Evolutionary conservation across 2,113 vertebrate species (phyloP), one percentile per base, ranked within the genome.

Genomic region (Azemiops feae): DNA sequence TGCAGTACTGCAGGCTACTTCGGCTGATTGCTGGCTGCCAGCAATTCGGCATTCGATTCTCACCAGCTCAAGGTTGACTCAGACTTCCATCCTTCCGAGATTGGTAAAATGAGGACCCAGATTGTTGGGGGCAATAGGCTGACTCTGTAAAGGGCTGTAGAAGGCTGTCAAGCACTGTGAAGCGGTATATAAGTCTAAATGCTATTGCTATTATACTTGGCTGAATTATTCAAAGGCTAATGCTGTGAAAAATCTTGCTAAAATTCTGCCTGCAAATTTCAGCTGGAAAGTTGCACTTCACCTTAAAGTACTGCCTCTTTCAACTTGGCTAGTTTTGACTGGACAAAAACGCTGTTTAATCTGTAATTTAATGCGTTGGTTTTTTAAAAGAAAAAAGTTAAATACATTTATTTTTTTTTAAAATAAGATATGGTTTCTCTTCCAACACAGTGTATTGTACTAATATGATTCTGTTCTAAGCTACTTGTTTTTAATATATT

Each of bases 401-500:
- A 69, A 16, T 16, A 34, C 64, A 20, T 74, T 8, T 20, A 81
- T 81, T 81, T 81, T 50, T 81, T 50, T 34, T 81, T 3, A 39
- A 81, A 55, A 20, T 81, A 39, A 81, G 69, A 39, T 8, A 2
- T 20, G 69, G 69, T 81, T 81, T 39, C 34, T 39, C n/a, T 81
- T 81, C 25, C 53, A 60, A 16, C 58, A 25, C 27, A 85, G 43
- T 86, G 1, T 45, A 30, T 14, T 88, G 22, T 34, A 30, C 47
- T 34, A 10, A 7, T 34, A 20, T 22, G 1, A 25, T 5, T 92
- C 5, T 11, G 18, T 85, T 39, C 6, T 94, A 0, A 94, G 34
- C 57, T 89, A 93, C 89, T 88, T 45, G 92, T 94, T 30, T 88
- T n/a, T 23, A 58, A 93, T 96, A 90, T 91, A 55, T 81, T 95